These are phyloP conservation scores for Sphecodes monilicornis DNA, from an alignment of 2,888 invertebrate species.

Conservation along the genomic window DNA sequence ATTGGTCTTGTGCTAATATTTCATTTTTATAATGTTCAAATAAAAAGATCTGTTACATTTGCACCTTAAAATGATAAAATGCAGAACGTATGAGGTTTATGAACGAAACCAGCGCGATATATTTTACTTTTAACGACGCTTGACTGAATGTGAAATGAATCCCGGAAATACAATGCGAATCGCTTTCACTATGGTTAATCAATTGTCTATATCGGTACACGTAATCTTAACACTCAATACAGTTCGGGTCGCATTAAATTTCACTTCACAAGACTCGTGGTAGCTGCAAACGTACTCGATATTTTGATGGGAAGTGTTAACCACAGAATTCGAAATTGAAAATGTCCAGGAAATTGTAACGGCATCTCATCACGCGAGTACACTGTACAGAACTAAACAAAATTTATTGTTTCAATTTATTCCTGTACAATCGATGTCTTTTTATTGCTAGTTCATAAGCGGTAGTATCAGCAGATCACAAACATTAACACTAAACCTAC, in stretches of 20 bases:
- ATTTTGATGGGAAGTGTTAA: neutral
- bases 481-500: too few species aligned
- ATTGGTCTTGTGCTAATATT: too few species aligned
- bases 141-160: neutral
- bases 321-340: neutral
- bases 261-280: neutral
- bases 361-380: neutral
- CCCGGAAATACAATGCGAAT: neutral
- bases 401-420: neutral
- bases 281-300: neutral
- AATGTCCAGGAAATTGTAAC: neutral
- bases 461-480: too few species aligned
- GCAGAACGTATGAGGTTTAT: neutral
- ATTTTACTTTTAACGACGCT: neutral
- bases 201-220: slow-evolving; percentile 1
- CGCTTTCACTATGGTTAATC: slow-evolving; percentile 7
- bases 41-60: neutral
- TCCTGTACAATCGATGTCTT: too few species aligned
- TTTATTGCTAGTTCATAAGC: too few species aligned
- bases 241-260: neutral
- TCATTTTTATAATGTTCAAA: neutral
- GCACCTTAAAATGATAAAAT: neutral
- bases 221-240: neutral
- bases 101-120: neutral
- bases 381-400: neutral